Evolutionary conservation across 2,113 vertebrate species (phyloP), one percentile per base, ranked within the genome.

Genomic region (Gopherus flavomarginatus): DNA sequence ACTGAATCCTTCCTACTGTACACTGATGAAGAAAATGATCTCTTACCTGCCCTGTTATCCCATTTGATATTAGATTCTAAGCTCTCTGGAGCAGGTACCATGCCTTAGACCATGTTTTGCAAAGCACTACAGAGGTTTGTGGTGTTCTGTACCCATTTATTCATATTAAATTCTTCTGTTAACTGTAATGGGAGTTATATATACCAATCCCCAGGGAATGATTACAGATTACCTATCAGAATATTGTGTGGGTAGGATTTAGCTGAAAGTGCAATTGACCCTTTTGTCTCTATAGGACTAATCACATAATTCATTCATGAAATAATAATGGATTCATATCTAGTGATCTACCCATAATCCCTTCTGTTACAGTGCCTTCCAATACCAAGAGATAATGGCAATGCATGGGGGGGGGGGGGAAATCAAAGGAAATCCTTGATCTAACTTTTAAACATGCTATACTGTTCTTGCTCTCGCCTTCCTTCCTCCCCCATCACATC

Each of bases 391-490:
- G 54, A 75, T 0, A 87, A 90, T 89, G 11, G 35, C 17, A 72
- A 38, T 72, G 35, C 35, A 9, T 69, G 89, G 1, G 1, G 2
- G 2, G 2, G 1, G 2, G 2, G 79, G 91, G 81, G 81, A 8
- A 29, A 77, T 14, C 19, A 38, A 90, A 81, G 27, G 77, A 83
- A 94, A 75, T 86, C n/a, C 91, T 89, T 47, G 22, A 29, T 81
- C 1, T 31, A 7, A 5, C 86, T 92, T 94, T 87, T 53, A 26
- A 11, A 72, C 4, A 81, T 52, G 53, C 72, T 62, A 0, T 2
- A 22, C 0, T 27, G 12, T 90, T 90, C 50, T 90, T 53, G 22
- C 14, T 88, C 85, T 47, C 22, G 35, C 59, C 13, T 19, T 75
- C 10, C 21, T 11, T 24, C 4, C 88, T 29, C 54, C 83, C 29